A percentile compares a stretch with the other conserved stretches of the same genome.
These are phyloP conservation scores for Zalophus californianus DNA, from an alignment of 2,797 vertebrate genomes.

Conservation along the genomic window DNA sequence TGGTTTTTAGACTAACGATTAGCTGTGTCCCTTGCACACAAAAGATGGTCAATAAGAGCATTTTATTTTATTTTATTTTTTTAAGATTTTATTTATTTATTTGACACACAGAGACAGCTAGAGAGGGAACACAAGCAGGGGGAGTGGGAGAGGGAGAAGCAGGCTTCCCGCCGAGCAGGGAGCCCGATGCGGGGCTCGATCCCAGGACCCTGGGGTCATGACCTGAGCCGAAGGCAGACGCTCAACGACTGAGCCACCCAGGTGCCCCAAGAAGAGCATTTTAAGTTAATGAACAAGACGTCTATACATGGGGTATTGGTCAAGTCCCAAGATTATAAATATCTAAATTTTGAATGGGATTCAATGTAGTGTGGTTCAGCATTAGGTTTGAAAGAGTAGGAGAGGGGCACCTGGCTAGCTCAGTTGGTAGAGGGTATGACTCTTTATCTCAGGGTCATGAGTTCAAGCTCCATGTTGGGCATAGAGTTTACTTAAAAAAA, in stretches of 20 bases:
- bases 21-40: neutral
- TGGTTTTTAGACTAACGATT: slow-evolving; percentile 5
- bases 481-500: neutral
- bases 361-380: neutral
- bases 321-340: neutral
- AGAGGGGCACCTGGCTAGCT: neutral
- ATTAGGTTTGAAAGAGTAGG: neutral
- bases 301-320: neutral
- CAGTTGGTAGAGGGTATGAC: neutral
- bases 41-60: slow-evolving; percentile 10
- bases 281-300: neutral
- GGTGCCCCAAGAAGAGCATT: neutral
- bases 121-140: too few relatives aligned
- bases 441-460: neutral
- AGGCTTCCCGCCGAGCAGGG: too few relatives aligned
- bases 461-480: neutral
- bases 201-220: too few relatives aligned
- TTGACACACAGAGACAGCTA: too few relatives aligned
- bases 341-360: neutral
- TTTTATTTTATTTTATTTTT: neutral
- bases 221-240: too few relatives aligned
- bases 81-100: too few relatives aligned
- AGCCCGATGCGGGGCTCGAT: too few relatives aligned
- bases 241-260: too few relatives aligned
- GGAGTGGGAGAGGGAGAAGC: too few relatives aligned